Evolutionary conservation across 2,113 vertebrate species (phyloP), one percentile per base, ranked within the genome.

Genomic region (Psophia crepitans): DNA sequence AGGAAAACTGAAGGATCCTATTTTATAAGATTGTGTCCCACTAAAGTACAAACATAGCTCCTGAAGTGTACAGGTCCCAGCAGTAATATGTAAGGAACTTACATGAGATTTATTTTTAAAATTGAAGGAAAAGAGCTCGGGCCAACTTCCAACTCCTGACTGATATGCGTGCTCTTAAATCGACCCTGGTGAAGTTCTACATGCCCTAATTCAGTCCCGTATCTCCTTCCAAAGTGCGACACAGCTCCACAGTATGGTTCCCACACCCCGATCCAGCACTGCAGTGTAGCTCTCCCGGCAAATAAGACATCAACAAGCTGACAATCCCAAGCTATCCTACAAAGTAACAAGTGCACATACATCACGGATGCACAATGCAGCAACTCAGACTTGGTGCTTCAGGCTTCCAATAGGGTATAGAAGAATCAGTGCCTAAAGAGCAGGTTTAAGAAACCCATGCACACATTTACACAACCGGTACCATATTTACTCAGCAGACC

Each of bases 271-370:
- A 35, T 1, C 37, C 78, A 61, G 56, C 65, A 17, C 33, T 18
- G 24, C 22, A 4, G 30, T 0, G 6, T 1, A 18, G 49, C 64
- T 49, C 39, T 21, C 54, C 37, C 65, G 11, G 4, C 49, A 35
- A 23, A 46, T 0, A 68, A 68, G 30, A 57, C 64, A 70, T 7
- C 16, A 26, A 14, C 3, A 2, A 1, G 10, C 56, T 14, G 41
- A 35, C 21, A 69, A 8, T 16, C 33, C 49, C 39, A 7, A 28
- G 10, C 43, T 1, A 16, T 1, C 15, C 74, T 18, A 21, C 10
- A 18, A 16, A 24, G 28, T 2, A 26, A 33, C 32, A 87, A 49
- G 49, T 0, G 0, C 51, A 14, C 1, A 26, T 1, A 3, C 5
- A 3, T 4, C 20, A 27, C 0, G 0, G 43, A 39, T 4, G 30